phyloP scores from a whole-genome alignment of 1,140 invertebrate genomes.

The Mactra quadrangularis region DNA sequence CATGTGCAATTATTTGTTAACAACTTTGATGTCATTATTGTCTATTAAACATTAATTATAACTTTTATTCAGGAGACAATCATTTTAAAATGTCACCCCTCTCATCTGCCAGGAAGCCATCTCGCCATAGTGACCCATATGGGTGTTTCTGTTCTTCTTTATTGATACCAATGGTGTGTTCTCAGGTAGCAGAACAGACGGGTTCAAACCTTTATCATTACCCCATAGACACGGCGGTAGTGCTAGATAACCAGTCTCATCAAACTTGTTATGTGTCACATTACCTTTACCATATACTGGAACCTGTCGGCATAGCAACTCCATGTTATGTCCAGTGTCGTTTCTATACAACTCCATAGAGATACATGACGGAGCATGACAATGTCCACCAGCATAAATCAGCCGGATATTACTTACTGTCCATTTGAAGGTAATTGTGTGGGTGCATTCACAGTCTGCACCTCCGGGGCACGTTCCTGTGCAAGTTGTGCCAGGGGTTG shows the following conservation, averaged over 20 bases:
- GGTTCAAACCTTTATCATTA: constrained; percentile 56
- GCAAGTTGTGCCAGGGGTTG: constrained; percentile 61
- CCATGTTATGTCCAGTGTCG: constrained; percentile 65
- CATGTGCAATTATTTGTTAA: too few species aligned
- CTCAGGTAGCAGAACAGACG: constrained; percentile 49
- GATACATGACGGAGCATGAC: constrained; percentile 63
- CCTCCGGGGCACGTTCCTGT: constrained; percentile 61
- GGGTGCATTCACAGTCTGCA: constrained; percentile 60
- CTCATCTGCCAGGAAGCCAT: constrained; percentile 67
- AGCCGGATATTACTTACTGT: constrained; percentile 55
- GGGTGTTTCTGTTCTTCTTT: constrained; percentile 58
- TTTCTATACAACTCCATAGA: constrained; percentile 61
- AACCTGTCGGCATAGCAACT: constrained; percentile 55
- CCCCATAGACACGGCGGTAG: constrained; percentile 64
- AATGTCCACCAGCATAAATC: constrained; percentile 65
- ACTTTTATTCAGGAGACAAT: too few species aligned
- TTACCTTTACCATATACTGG: constrained; percentile 61
- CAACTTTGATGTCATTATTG: too few species aligned
- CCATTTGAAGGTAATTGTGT: constrained; percentile 59
- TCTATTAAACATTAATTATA: too few species aligned
- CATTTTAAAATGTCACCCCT: constrained; percentile 53
- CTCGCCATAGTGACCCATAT: constrained; percentile 57
- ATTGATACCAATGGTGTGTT: constrained; percentile 63
- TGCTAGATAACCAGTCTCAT: constrained; percentile 61
- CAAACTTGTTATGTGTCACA: constrained; percentile 56